Percentiles rank a stretch among this genome's conserved stretches.
Evolutionary conservation across 2,888 invertebrate species (phyloP).

Genomic region (Subacronicta megacephala): DNA sequence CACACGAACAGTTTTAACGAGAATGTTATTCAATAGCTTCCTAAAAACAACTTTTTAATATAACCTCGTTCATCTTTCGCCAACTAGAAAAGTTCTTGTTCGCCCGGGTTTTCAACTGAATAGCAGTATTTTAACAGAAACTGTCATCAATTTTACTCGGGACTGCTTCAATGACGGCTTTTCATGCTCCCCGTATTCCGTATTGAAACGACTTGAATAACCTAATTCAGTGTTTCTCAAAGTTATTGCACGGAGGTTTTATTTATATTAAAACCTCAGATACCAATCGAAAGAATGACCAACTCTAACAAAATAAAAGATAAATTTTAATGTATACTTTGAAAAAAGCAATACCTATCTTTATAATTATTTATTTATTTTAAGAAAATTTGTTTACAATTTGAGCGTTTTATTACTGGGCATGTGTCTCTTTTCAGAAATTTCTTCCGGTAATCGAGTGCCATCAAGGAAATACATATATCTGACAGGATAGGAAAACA

Average conservation of each 20-base stretch:
- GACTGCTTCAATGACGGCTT: conserved; percentile 71
- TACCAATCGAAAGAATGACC: too few species aligned
- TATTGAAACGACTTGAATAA: conserved; percentile 68
- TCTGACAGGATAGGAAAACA: too few species aligned
- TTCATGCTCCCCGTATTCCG: conserved; percentile 69
- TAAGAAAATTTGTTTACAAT: too few species aligned
- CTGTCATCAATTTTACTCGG: conserved; percentile 80
- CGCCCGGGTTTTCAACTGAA: conserved; percentile 68
- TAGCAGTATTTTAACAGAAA: conserved; percentile 66
- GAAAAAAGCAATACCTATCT: too few species aligned
- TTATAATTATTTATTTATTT: too few species aligned
- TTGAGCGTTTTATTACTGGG: too few species aligned
- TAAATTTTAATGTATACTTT: too few species aligned
- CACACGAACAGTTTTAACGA: conserved; percentile 17
- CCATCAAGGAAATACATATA: too few species aligned
- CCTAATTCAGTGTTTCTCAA: conserved; percentile 63
- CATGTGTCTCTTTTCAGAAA: too few species aligned
- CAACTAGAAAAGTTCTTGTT: conserved; percentile 69
- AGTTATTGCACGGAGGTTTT: conserved; percentile 15
- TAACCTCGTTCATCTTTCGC: conserved; percentile 44
- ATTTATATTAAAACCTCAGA: not conserved
- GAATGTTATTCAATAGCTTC: conserved; percentile 15
- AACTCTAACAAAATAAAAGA: too few species aligned
- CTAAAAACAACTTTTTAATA: conserved; percentile 37
- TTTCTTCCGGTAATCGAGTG: too few species aligned